Evolutionary conservation across 2,888 invertebrate genomes (phyloP), one percentile per base, ranked within the genome.

Genomic region (Eupithecia pulchellata): DNA sequence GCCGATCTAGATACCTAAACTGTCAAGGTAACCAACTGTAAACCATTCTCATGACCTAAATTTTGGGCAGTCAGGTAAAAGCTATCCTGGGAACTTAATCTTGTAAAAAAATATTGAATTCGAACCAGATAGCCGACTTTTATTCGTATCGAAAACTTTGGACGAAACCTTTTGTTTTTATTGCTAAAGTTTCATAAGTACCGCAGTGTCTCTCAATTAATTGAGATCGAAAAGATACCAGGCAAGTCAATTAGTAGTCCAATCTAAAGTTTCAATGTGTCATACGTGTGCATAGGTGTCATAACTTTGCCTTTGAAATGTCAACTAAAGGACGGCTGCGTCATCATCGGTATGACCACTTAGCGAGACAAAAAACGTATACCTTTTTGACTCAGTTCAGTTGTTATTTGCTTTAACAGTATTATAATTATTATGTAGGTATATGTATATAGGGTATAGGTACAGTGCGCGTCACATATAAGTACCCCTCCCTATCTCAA

Each of bases 181-280:
- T 62, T 68, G 34, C 32, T 6, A 57, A 67, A 68, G 65, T 71
- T 74, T 60, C 27, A 32, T 69, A 66, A 65, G 65, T 58, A 72
- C 66, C 14, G 27, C 39, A 66, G 58, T 66, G 58, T 55, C 64
- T 52, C 57, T 68, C 57, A 74, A 71, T 69, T 71, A 74, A 71
- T 68, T 70, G 69, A 70, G 68, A 67, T 34, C 42, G 17, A 63
- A 63, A 69, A 39, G 65, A 72, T 52, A 62, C 66, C 66, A 70
- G 68, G 62, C 61, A 66, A 64, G 64, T 70, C 66, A 61, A 74
- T 75, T 68, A 76, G 60, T 68, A 73, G 66, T 55, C 65, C 62
- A 71, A 75, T 75, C 65, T 69, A 74, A 77, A 75, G 75, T 77
- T 77, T 75, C 62, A 73, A 70, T 69, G 68, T 74, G 71, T 62